Conservation (phyloP, 2,888 invertebrate genomes). For the Erebia aethiops region DNA sequence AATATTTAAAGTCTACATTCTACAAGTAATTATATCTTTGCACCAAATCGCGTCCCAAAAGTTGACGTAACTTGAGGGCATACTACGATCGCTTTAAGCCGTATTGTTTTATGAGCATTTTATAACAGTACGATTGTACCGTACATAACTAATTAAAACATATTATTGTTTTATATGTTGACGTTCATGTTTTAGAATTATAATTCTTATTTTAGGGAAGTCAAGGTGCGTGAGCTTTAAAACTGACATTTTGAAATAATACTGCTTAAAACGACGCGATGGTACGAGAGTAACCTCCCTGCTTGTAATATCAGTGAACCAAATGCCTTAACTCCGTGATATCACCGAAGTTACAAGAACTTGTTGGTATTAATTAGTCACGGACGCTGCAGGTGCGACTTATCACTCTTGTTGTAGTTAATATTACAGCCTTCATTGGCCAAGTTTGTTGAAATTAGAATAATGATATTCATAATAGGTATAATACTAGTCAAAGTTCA, state of each 20-base stretch:
- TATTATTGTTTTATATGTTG: too few relatives aligned
- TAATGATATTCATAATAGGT: background rate
- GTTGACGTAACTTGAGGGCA: background rate
- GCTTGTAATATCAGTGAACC: background rate
- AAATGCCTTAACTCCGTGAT: background rate
- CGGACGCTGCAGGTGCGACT: slow-evolving; percentile 35
- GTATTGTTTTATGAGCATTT: too few relatives aligned
- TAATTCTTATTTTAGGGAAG: too few relatives aligned
- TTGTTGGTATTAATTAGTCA: background rate
- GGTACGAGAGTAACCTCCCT: background rate
- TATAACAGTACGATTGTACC: too few relatives aligned
- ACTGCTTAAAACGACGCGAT: too few relatives aligned
- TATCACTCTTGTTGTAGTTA: slow-evolving; percentile 19
- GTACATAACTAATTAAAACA: too few relatives aligned
- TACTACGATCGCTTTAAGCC: too few relatives aligned
- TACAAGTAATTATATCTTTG: background rate
- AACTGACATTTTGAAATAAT: too few relatives aligned
- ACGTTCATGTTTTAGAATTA: too few relatives aligned
- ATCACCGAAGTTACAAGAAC: slow-evolving; percentile 5
- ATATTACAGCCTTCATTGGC: background rate
- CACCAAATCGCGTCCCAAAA: background rate
- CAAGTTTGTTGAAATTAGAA: background rate
- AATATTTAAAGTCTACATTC: too few relatives aligned
- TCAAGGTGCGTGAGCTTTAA: too few relatives aligned
- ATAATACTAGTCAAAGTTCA: too few relatives aligned